These are phyloP conservation scores for Napeogenes sylphis DNA, from an alignment of 2,888 invertebrate genomes.

Conservation along the genomic window DNA sequence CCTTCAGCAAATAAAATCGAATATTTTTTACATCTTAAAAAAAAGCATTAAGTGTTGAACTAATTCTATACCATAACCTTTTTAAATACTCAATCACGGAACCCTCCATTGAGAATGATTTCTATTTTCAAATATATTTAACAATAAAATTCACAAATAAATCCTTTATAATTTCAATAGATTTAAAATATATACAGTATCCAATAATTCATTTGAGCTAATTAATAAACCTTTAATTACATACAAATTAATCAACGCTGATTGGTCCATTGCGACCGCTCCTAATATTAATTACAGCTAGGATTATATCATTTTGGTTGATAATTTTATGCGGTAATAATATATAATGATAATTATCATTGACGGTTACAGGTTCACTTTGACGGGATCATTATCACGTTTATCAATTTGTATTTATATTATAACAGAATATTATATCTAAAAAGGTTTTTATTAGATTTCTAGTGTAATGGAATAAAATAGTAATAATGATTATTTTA, in stretches of 20 bases:
- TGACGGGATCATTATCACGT: not conserved
- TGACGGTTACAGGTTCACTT: not conserved
- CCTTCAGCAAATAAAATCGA: too few relatives aligned
- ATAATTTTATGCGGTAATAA: constrained; percentile 22
- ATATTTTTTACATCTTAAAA: too few relatives aligned
- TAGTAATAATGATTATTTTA: too few relatives aligned
- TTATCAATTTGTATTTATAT: not conserved
- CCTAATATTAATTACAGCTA: constrained; percentile 37
- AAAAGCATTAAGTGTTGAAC: too few relatives aligned
- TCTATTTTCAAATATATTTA: too few relatives aligned
- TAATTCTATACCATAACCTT: too few relatives aligned
- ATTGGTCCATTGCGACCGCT: constrained; percentile 45
- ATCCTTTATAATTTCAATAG: not conserved
- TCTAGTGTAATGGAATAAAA: too few relatives aligned
- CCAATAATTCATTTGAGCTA: constrained; percentile 65
- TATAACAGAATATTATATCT: not conserved
- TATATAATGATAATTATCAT: constrained; percentile 17
- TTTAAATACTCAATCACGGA: too few relatives aligned
- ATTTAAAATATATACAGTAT: constrained; percentile 18
- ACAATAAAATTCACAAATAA: too few relatives aligned
- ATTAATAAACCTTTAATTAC: constrained; percentile 66
- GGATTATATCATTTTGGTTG: constrained; percentile 33
- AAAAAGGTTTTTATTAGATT: too few relatives aligned
- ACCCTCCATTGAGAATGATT: too few relatives aligned
- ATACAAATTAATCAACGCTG: constrained; percentile 63